Evolutionary conservation across 2,113 vertebrate genomes (phyloP).

Genomic region (Heterotilapia buettikoferi): DNA sequence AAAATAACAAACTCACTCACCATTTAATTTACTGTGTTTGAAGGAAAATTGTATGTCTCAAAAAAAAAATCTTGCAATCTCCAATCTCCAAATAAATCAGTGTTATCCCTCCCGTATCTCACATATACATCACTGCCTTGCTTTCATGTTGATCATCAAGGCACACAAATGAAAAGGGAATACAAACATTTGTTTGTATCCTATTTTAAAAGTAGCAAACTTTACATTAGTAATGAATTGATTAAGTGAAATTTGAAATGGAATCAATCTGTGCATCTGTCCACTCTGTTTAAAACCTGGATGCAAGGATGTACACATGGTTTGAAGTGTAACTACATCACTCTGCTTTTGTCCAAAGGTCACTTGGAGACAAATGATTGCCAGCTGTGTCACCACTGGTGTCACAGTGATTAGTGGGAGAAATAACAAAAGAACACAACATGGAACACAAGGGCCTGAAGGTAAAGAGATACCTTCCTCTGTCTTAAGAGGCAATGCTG

Average conservation of each 20-base stretch:
- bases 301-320: background rate
- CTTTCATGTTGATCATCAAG: background rate
- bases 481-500: background rate
- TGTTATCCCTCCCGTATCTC: background rate
- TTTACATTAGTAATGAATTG: background rate
- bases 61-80: background rate
- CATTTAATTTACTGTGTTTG: background rate
- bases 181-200: background rate
- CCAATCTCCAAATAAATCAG: constrained; percentile 12
- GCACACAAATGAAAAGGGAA: background rate
- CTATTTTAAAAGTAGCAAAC: background rate
- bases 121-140: background rate
- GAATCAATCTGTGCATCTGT: background rate
- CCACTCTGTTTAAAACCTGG: background rate
- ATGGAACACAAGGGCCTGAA: background rate
- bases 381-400: background rate
- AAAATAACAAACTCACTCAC: background rate
- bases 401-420: background rate
- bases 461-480: background rate
- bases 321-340: background rate
- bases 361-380: background rate
- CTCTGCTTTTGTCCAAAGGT: background rate
- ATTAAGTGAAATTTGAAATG: background rate
- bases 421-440: background rate
- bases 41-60: background rate